These are phyloP conservation scores for Aeoliscus strigatus DNA, from an alignment of 2,797 vertebrate genomes.

Conservation along the genomic window DNA sequence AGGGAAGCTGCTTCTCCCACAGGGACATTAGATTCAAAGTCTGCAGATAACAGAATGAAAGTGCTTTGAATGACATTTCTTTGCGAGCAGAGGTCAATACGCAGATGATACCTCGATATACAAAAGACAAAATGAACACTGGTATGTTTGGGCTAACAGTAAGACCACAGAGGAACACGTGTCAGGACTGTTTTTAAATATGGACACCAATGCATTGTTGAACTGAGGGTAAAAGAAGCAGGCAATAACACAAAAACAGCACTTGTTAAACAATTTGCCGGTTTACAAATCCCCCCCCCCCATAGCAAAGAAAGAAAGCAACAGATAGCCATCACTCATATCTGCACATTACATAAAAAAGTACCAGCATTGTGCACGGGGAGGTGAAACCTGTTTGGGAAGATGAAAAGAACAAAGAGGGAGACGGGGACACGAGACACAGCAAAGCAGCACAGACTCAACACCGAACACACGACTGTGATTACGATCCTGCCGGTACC, in stretches of 20 bases:
- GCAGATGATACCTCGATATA: conserved; percentile 41
- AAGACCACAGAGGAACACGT: conserved; percentile 45
- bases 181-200: too few species aligned
- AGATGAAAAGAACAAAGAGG: conserved; percentile 61
- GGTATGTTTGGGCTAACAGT: conserved; percentile 49
- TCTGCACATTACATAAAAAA: conserved; percentile 65
- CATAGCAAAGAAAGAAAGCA: conserved; percentile 2
- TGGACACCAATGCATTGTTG: conserved; percentile 28
- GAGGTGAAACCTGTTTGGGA: conserved; percentile 42
- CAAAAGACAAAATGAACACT: conserved; percentile 41
- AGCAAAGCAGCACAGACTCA: conserved; percentile 70
- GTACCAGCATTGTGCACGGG: conserved; percentile 58
- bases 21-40: conserved; percentile 49
- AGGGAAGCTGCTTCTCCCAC: conserved; percentile 39
- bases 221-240: conserved; percentile 35
- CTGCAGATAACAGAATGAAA: conserved; percentile 34
- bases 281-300: conserved; percentile 43
- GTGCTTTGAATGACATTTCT: conserved; percentile 38
- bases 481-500: conserved; percentile 62
- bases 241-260: conserved; percentile 50
- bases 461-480: conserved; percentile 53
- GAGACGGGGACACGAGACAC: conserved; percentile 59
- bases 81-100: conserved; percentile 7
- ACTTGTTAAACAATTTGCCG: conserved; percentile 44
- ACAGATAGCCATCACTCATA: conserved; percentile 61